A percentile compares a stretch with the other conserved stretches of the same genome.
These are phyloP conservation scores for Tachysurus fulvidraco DNA, from an alignment of 2,113 vertebrate species.

Conservation along the genomic window DNA sequence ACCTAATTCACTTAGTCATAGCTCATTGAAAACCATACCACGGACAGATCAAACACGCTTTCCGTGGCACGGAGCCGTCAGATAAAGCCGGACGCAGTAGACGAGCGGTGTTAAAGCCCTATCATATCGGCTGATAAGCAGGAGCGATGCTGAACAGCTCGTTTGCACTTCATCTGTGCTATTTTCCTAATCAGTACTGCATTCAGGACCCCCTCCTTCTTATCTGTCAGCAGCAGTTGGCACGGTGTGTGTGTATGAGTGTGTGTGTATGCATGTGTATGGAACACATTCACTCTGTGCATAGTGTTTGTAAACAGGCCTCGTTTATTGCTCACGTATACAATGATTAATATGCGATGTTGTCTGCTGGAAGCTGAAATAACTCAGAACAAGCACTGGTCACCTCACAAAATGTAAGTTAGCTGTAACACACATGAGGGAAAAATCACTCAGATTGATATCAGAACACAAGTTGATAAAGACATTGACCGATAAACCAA, in stretches of 20 bases:
- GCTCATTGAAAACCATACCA: neutral
- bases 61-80: constrained; percentile 13
- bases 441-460: neutral
- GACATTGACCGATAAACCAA: neutral
- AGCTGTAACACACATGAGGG: neutral
- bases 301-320: constrained; percentile 49
- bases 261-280: constrained; percentile 1
- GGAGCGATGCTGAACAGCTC: constrained; percentile 19
- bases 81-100: constrained; percentile 14
- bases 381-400: neutral
- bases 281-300: constrained; percentile 26
- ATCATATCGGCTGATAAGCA: constrained; percentile 63
- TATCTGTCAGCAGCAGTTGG: constrained; percentile 66
- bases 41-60: neutral
- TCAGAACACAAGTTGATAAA: neutral
- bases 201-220: constrained; percentile 50
- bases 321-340: constrained; percentile 1
- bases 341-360: neutral
- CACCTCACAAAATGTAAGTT: neutral
- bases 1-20: constrained; percentile 2
- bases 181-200: constrained; percentile 52
- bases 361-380: neutral
- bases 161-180: constrained; percentile 46
- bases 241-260: neutral
- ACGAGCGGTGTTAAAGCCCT: constrained; percentile 46